Evolutionary conservation across 2,113 vertebrate genomes (phyloP), one percentile per base, ranked within the genome.

Genomic region (Murina feae): DNA sequence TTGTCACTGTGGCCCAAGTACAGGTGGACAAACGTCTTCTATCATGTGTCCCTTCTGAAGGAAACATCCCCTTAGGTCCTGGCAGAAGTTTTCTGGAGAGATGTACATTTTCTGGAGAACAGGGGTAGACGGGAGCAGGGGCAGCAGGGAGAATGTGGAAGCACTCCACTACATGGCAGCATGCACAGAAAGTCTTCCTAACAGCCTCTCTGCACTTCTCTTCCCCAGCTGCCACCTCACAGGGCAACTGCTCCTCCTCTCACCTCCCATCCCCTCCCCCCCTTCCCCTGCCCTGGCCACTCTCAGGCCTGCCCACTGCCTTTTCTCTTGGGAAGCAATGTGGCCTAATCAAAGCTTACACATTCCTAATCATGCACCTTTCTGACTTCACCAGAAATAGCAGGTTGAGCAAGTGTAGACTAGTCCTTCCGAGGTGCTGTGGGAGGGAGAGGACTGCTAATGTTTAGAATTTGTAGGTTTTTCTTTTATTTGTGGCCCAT

Each of bases 101-200:
- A 16, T 10, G 1, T 16, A n/a, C n/a, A n/a, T n/a, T n/a, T n/a
- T n/a, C n/a, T n/a, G 79, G 44, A 32, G 3, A 23, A 25, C 58
- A 39, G 44, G 8, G 13, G 4, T 23, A 20, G 51, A 18, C 2
- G 1, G 58, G 21, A 6, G 9, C 0, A 0, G 32, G 4, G 16
- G 82, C 2, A 1, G 20, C 0, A 7, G 39, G 32, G 20, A 37
- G 55, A 12, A 21, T 0, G 7, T 6, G 17, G 42, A 51, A 32
- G 6, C 2, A 1, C 23, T 30, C 9, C 2, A 1, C 23, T 30
- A 17, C 11, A 1, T 0, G 18, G 39, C 0, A 3, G 25, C n/a
- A 6, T 0, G 2, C 6, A 17, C 12, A n/a, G 49, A 30, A 75
- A 42, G 30, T 12, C 39, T 35, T 28, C 68, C 83, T 6, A 2